Evolutionary conservation across 2,113 vertebrate species (phyloP).

Genomic region (Macrotis lagotis): DNA sequence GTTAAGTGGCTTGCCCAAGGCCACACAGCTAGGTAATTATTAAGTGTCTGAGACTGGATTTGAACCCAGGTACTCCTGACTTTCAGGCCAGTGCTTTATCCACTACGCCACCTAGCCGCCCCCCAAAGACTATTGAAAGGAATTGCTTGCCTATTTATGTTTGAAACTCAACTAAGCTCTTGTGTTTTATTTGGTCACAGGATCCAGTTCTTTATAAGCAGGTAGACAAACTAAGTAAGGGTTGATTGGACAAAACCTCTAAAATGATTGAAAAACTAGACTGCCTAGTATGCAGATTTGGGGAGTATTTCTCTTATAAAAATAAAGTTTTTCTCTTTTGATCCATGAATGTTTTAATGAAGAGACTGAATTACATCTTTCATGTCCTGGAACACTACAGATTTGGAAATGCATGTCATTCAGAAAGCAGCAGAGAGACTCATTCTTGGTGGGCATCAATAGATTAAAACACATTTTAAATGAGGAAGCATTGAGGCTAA

Average conservation of each 20-base stretch:
- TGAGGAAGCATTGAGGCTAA: background rate
- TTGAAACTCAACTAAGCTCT: background rate
- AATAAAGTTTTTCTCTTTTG: background rate
- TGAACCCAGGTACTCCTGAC: too few relatives aligned
- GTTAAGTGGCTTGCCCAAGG: too few relatives aligned
- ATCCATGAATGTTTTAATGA: background rate
- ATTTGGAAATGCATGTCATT: background rate
- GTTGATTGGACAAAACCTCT: background rate
- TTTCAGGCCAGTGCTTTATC: too few relatives aligned
- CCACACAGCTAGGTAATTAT: too few relatives aligned
- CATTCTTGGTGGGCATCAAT: background rate
- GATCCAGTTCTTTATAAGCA: background rate
- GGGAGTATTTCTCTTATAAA: background rate
- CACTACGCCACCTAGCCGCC: too few relatives aligned
- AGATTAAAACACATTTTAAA: background rate
- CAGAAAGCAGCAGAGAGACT: background rate
- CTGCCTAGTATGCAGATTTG: background rate
- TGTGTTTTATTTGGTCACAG: slow-evolving; percentile 8
- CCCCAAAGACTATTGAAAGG: background rate
- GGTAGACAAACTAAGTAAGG: background rate
- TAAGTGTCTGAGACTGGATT: too few relatives aligned
- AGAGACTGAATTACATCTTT: background rate
- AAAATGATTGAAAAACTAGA: background rate
- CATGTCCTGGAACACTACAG: background rate
- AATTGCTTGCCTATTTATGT: background rate